Evolutionary conservation across 2,797 vertebrate species (phyloP).

Genomic region (Toxotes lorentzi): DNA sequence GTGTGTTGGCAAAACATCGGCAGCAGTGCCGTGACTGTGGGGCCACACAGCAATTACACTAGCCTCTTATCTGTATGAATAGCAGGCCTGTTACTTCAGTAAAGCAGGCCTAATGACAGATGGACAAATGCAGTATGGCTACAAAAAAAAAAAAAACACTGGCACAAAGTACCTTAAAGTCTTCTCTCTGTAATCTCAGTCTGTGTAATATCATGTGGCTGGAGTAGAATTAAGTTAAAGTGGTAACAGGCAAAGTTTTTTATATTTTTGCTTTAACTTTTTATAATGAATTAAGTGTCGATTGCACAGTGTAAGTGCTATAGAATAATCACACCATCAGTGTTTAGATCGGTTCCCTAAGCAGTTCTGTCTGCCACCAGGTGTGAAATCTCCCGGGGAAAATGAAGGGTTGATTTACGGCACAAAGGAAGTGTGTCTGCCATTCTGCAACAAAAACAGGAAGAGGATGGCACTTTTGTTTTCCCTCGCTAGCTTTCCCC

Average conservation of each 20-base stretch:
- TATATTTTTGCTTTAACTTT: neutral
- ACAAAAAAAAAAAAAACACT: constrained; percentile 25
- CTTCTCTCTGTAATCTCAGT: constrained; percentile 33
- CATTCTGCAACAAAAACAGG: too few species aligned
- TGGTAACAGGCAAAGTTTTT: neutral
- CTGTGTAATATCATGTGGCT: constrained; percentile 6
- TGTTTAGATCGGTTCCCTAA: too few species aligned
- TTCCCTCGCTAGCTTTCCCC: too few species aligned
- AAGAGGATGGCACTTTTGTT: too few species aligned
- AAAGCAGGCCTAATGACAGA: constrained; percentile 56
- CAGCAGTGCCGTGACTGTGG: constrained; percentile 62
- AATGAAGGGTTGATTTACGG: too few species aligned
- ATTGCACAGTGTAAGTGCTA: too few species aligned
- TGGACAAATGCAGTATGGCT: constrained; percentile 49
- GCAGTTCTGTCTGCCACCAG: too few species aligned
- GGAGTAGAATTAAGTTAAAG: constrained; percentile 19
- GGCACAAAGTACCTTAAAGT: constrained; percentile 33
- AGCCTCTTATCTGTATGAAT: constrained; percentile 74
- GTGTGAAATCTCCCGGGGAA: too few species aligned
- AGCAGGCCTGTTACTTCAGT: constrained; percentile 52
- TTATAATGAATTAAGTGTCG: neutral
- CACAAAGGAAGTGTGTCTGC: too few species aligned
- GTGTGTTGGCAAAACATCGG: constrained; percentile 78
- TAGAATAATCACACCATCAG: too few species aligned
- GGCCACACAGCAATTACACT: constrained; percentile 60